phyloP scores from a whole-genome alignment of 2,113 vertebrate genomes.

The Colistium nudipinnis region DNA sequence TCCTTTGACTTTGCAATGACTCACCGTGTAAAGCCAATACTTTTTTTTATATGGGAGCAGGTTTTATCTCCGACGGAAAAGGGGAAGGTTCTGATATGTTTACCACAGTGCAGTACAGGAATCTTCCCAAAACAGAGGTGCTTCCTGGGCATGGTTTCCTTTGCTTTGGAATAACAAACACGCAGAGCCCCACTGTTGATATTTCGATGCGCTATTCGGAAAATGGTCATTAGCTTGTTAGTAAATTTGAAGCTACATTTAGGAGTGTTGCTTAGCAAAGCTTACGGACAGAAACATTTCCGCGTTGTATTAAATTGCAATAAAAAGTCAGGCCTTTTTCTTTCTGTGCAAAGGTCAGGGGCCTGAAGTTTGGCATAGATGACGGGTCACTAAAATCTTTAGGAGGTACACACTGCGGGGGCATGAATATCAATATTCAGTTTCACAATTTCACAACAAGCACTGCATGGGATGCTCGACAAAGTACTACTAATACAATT shows the following conservation, averaged over 20 bases:
- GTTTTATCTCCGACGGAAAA: slow-evolving; percentile 50
- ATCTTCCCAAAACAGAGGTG: slow-evolving; percentile 37
- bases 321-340: neutral
- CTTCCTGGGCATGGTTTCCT: slow-evolving; percentile 63
- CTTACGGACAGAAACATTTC: too few species aligned
- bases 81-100: slow-evolving; percentile 63
- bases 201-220: too few species aligned
- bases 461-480: neutral
- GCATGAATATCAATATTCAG: slow-evolving; percentile 31
- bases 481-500: neutral
- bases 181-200: slow-evolving; percentile 6
- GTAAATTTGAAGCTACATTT: too few species aligned
- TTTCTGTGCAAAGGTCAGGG: neutral
- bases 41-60: slow-evolving; percentile 40
- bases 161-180: slow-evolving; percentile 30
- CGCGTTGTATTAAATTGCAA: neutral
- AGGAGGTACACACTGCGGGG: neutral
- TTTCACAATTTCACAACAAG: neutral
- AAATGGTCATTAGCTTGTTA: too few species aligned
- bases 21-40: slow-evolving; percentile 3
- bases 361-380: neutral
- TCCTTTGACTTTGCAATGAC: neutral
- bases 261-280: too few species aligned
- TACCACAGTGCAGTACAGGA: slow-evolving; percentile 23
- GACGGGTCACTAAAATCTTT: neutral